Base-by-base conservation (phyloP, 2,888 invertebrate species). In the Diarsia dahlii region DNA sequence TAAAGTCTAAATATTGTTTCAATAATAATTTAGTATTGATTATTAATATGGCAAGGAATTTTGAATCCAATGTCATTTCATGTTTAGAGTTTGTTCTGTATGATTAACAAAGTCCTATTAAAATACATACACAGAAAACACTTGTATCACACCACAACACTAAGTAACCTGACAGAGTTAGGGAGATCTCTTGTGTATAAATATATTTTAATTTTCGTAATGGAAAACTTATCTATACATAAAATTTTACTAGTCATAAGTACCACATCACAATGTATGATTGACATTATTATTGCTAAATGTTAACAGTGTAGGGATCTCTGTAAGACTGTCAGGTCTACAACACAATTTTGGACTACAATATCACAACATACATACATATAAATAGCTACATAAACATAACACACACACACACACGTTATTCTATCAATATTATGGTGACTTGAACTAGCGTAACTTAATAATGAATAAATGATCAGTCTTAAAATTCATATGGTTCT, bases 401-500 rank as follows among this genome's bases (percentile, higher is more conserved):
- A 92, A 93, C 91, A 91, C 90, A 91, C 92, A 91, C 92, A 91
- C 92, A 91, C 90, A 75, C 76, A 85, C 87, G 74, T 88, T 87
- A 87, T 80, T 87, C 89, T 88, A 91, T 89, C 90, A 93, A 94
- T 92, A 94, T 91, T 92, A 94, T 91, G 93, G 94, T 95, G 95
- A 94, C 92, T 94, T 91, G 90, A 95, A 93, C 95, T 95, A 95
- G 94, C 94, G 89, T 94, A 95, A 95, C 95, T 95, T 95, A 95
- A 93, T 90, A 95, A 95, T 95, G 96, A 95, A 94, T 93, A 95
- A 95, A 95, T 95, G 95, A 96, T 96, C 96, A 96, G 96, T 96
- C 96, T 96, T 96, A 93, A 95, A 94, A 94, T 92, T 91, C 91
- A 91, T 91, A 91, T 92, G 93, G 92, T 89, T 93, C 90, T 80